Evolutionary conservation across 64 coral and sea anemone species (phyloP).

Genomic region (Orbicella faveolata): DNA sequence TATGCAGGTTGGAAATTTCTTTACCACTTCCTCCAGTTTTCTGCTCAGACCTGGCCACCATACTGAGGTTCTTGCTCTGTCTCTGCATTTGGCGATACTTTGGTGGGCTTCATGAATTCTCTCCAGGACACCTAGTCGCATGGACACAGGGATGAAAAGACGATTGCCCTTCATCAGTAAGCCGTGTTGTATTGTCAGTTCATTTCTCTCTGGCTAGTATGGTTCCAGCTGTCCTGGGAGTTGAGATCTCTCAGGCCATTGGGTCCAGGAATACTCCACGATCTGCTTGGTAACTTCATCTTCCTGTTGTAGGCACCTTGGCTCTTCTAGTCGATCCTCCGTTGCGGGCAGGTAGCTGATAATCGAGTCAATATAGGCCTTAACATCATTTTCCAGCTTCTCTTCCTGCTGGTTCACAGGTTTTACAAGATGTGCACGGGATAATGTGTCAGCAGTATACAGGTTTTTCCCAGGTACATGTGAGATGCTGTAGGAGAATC

Average conservation of each 20-base stretch:
- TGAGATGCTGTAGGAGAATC: slow-evolving; percentile 17
- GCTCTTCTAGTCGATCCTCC: slow-evolving; percentile 13
- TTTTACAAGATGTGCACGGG: background rate
- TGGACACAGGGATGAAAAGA: background rate
- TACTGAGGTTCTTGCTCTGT: background rate
- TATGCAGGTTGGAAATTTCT: background rate
- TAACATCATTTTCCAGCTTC: slow-evolving; percentile 13
- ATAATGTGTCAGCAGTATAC: slow-evolving; percentile 37
- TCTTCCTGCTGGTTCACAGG: background rate
- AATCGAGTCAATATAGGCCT: slow-evolving; percentile 15
- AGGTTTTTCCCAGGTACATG: slow-evolving; percentile 55
- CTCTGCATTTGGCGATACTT: slow-evolving; percentile 11
- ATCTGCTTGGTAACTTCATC: slow-evolving; percentile 25
- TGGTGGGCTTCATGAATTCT: slow-evolving; percentile 8
- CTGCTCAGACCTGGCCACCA: slow-evolving; percentile 31
- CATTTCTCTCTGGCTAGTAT: background rate
- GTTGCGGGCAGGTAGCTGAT: slow-evolving; percentile 17
- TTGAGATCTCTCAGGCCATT: background rate
- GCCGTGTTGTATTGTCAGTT: background rate
- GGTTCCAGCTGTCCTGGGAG: background rate
- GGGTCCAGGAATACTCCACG: background rate
- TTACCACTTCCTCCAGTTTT: slow-evolving; percentile 10
- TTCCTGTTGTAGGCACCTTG: background rate
- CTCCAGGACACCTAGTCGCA: slow-evolving; percentile 15
- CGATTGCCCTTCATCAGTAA: slow-evolving; percentile 1